These are phyloP conservation scores for Hydra vulgaris DNA, from an alignment of 30 jellyfish, hydroid and myxozoan species.

Conservation along the genomic window DNA sequence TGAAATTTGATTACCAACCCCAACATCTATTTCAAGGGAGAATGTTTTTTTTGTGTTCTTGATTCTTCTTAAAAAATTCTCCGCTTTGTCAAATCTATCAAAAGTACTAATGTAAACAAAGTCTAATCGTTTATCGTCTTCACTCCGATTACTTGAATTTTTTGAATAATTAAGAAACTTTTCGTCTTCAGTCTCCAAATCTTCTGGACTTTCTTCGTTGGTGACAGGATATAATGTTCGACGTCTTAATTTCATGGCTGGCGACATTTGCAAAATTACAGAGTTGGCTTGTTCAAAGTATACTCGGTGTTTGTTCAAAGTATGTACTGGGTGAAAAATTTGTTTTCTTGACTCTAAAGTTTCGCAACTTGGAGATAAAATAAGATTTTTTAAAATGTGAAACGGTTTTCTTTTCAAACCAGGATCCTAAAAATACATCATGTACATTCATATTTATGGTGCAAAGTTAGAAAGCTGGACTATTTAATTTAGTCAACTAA, in stretches of 20 bases:
- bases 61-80: neutral
- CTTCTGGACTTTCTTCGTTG: neutral
- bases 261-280: neutral
- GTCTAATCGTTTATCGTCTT: neutral
- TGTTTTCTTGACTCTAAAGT: neutral
- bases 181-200: neutral
- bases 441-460: no score
- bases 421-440: neutral
- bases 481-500: no score
- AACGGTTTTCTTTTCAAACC: neutral
- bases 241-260: neutral
- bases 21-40: neutral
- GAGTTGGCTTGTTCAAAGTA: neutral
- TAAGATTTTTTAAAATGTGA: neutral
- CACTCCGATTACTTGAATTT: neutral
- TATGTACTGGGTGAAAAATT: no score
- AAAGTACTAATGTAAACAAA: neutral
- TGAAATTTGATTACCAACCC: neutral
- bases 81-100: neutral
- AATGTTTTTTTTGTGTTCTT: neutral
- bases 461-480: no score
- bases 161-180: neutral
- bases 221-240: neutral
- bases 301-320: neutral
- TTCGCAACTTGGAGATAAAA: neutral